These are phyloP conservation scores for Bombus affinis DNA, from an alignment of 1,140 invertebrate species.

Conservation along the genomic window DNA sequence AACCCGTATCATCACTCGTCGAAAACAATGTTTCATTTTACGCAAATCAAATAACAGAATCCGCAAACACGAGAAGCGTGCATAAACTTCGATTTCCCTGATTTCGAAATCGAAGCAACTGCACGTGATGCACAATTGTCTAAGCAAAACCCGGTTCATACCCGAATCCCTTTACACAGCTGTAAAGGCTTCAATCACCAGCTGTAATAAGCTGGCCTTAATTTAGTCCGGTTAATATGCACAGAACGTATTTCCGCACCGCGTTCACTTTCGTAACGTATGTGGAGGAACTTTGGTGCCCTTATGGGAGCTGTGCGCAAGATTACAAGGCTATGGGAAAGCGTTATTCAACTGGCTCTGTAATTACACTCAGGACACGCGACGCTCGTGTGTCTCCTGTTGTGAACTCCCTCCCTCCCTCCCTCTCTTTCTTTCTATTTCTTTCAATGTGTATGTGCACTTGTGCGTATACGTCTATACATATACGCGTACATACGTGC, in stretches of 20 bases:
- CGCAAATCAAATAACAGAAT: not conserved
- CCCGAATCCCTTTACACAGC: not conserved
- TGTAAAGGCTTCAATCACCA: constrained; percentile 30
- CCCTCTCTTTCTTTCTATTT: not conserved
- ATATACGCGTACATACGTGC: not conserved
- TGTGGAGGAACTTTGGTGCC: constrained; percentile 38
- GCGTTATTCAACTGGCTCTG: constrained; percentile 44
- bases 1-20: not conserved
- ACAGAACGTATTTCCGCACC: not conserved
- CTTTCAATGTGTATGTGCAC: not conserved
- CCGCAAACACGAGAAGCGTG: not conserved
- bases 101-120: not conserved
- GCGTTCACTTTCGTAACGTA: constrained; percentile 33
- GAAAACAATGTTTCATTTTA: not conserved
- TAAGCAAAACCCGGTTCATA: not conserved
- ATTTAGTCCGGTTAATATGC: constrained; percentile 36
- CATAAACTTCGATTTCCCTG: not conserved
- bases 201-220: constrained; percentile 21
- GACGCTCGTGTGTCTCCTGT: constrained; percentile 24
- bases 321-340: constrained; percentile 42
- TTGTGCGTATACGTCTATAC: not conserved
- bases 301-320: constrained; percentile 41
- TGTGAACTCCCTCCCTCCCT: not conserved
- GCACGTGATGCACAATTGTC: not conserved
- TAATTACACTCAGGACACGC: constrained; percentile 42